A percentile compares a stretch with the other conserved stretches of the same genome.
Conservation (phyloP, 2,797 vertebrate genomes). For the Valencia hispanica region DNA sequence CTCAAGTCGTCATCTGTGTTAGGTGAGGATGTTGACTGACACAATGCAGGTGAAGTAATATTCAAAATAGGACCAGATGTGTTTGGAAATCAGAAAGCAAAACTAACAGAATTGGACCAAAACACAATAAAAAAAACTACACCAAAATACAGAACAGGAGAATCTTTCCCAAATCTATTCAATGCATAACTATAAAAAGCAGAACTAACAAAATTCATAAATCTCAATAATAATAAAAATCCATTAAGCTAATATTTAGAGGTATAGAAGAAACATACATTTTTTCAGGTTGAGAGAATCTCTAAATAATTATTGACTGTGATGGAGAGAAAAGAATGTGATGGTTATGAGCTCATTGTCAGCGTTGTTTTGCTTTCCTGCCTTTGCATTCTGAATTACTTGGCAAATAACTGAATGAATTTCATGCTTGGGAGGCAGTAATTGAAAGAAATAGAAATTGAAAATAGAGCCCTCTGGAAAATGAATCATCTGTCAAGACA, state of each 20-base stretch:
- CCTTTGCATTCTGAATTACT: conserved; percentile 51
- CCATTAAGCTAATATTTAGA: neutral
- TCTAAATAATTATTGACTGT: conserved; percentile 15
- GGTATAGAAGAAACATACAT: conserved; percentile 21
- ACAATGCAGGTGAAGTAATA: neutral
- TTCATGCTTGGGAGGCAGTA: conserved; percentile 43
- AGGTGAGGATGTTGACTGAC: neutral
- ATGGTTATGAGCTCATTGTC: conserved; percentile 46
- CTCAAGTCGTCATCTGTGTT: neutral
- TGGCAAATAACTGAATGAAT: conserved; percentile 49
- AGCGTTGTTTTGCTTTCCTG: conserved; percentile 51
- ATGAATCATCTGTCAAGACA: conserved; percentile 38
- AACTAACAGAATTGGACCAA: neutral
- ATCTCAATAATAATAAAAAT: neutral
- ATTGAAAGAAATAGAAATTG: conserved; percentile 54
- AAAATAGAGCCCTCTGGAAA: conserved; percentile 37
- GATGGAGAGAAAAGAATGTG: conserved; percentile 30
- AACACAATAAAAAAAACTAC: neutral
- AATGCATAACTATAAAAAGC: neutral
- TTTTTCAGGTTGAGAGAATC: conserved; percentile 19
- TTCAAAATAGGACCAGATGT: neutral
- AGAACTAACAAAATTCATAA: neutral
- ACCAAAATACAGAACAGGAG: neutral
- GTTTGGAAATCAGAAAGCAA: neutral
- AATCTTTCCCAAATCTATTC: neutral